Evolutionary conservation across 1,140 invertebrate species (phyloP), one percentile per base, ranked within the genome.

Genomic region (Dufourea novaeangliae): DNA sequence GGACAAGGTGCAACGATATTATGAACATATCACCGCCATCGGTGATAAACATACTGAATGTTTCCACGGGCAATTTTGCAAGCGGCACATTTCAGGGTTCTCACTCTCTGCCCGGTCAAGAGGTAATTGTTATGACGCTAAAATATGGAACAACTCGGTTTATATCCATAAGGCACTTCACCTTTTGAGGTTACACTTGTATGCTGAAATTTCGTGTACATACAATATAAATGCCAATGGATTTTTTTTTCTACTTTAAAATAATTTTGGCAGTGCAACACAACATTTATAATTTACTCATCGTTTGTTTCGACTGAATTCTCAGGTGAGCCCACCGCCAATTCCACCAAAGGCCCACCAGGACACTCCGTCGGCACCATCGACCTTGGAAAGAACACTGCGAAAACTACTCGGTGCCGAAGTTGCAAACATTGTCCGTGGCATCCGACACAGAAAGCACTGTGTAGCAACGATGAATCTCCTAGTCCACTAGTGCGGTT

Each of bases 361-460:
- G 52, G 92, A 91, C n/a, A 86, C 84, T 0, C 91, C 90, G 1
- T 92, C 92, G 1, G 90, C 91, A 0, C 89, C 92, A 12, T 92
- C 92, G 10, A 93, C 88, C 12, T 73, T 90, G 62, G 91, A 91
- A 69, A 86, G 89, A 52, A 82, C 92, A 91, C 27, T 80, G 88
- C 12, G 93, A 94, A 75, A 94, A 94, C 78, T 94, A 94, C 76
- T 94, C 93, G 6, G 93, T 94, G 41, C 93, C 93, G 34, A 94
- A 93, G 81, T 84, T 94, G 39, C 93, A 93, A 80, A 89, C 89
- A 10, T 87, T 92, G 25, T 92, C 91, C 5, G 88, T 92, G 8
- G 89, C 90, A 1, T 89, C 91, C 10, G 92, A 92, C 52, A 88
- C 88, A 20, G 91, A 92, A 56, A 91, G 91, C 76, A 91, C 89